Percentiles rank a stretch among this genome's conserved stretches.
Evolutionary conservation across 2,888 invertebrate genomes (phyloP).

Genomic region (Quadriops clusia): DNA sequence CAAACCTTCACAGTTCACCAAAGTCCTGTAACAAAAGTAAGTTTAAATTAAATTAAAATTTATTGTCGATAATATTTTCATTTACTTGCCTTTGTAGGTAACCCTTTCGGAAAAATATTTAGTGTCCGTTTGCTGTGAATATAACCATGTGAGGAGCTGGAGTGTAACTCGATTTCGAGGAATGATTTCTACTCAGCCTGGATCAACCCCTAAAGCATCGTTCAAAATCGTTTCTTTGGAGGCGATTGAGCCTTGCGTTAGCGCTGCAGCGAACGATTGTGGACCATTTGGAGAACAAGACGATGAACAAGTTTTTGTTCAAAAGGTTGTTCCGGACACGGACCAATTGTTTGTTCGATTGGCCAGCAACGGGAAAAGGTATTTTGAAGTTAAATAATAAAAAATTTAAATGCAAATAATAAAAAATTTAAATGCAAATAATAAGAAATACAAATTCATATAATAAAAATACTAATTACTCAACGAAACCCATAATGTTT

Average conservation of each 20-base stretch:
- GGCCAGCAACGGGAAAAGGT: constrained; percentile 90
- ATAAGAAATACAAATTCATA: no score
- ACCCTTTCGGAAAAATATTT: constrained; percentile 90
- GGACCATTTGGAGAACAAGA: constrained; percentile 97
- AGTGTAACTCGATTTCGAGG: constrained; percentile 92
- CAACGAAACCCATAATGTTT: no score
- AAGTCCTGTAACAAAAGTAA: constrained; percentile 85
- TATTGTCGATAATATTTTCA: not conserved
- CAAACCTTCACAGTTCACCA: constrained; percentile 97
- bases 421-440: not conserved
- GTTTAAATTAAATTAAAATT: constrained; percentile 3
- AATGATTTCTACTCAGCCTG: constrained; percentile 98
- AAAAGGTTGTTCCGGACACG: constrained; percentile 94
- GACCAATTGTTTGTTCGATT: constrained; percentile 88
- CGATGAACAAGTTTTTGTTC: constrained; percentile 95
- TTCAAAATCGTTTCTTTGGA: constrained; percentile 88
- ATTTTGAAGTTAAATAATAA: constrained; percentile 12
- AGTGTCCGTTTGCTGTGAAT: constrained; percentile 93
- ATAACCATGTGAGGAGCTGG: constrained; percentile 97
- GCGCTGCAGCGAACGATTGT: constrained; percentile 53
- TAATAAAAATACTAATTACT: no score
- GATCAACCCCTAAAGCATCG: constrained; percentile 92
- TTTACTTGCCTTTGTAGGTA: constrained; percentile 43
- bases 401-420: not conserved
- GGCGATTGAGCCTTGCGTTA: constrained; percentile 52